Percentiles rank a stretch among this genome's conserved stretches.
These are phyloP conservation scores for Tachysurus fulvidraco DNA, from an alignment of 2,113 vertebrate genomes.

Conservation along the genomic window DNA sequence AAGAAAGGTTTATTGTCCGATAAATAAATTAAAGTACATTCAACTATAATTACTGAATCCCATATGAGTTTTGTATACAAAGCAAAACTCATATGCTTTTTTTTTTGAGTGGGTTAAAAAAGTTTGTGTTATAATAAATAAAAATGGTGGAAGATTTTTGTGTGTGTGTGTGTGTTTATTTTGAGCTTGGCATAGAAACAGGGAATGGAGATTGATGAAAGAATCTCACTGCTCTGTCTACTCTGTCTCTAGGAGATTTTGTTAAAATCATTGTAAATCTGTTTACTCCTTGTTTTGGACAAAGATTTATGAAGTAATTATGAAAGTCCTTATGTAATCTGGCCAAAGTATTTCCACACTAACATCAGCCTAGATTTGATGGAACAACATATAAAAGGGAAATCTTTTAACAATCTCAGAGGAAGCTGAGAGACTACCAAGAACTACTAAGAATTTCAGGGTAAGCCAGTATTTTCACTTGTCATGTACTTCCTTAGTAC, in stretches of 20 bases:
- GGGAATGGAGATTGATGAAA: slow-evolving; percentile 38
- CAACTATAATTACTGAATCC: not conserved
- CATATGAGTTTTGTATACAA: not conserved
- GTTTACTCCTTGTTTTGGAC: slow-evolving; percentile 46
- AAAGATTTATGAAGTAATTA: slow-evolving; percentile 47
- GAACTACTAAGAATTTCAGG: slow-evolving; percentile 14
- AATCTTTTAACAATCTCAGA: slow-evolving; percentile 5
- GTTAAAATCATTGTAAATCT: slow-evolving; percentile 34
- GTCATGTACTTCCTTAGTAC: slow-evolving; percentile 26
- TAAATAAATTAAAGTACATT: not conserved
- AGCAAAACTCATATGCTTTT: not conserved
- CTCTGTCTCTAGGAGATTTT: slow-evolving; percentile 35
- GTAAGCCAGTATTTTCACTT: slow-evolving; percentile 22
- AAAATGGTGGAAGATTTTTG: not conserved
- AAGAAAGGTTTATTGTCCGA: not conserved
- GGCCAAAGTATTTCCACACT: slow-evolving; percentile 42
- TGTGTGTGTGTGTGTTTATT: not conserved
- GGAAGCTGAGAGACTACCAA: slow-evolving; percentile 38
- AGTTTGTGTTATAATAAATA: not conserved
- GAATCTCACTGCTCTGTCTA: slow-evolving; percentile 3
- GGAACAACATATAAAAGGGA: slow-evolving; percentile 37
- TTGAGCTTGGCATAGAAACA: not conserved
- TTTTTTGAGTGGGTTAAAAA: not conserved
- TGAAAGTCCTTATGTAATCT: slow-evolving; percentile 16
- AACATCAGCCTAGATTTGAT: slow-evolving; percentile 36